phyloP scores from a whole-genome alignment of 2,113 vertebrate genomes.

The Aegithalos caudatus region DNA sequence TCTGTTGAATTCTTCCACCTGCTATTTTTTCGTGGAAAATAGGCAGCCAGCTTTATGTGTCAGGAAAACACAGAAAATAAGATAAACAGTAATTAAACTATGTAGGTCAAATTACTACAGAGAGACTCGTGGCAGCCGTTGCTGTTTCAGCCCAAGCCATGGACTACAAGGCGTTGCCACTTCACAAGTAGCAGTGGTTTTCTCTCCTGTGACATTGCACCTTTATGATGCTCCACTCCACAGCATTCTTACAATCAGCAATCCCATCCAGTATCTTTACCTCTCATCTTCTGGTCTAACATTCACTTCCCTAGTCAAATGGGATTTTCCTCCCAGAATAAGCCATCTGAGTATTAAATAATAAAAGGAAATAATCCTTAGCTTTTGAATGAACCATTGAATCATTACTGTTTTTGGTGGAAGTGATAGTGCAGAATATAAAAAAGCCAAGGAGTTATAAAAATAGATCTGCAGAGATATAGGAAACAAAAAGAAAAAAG shows the following conservation, averaged over 20 bases:
- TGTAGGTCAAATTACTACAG: neutral
- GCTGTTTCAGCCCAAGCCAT: neutral
- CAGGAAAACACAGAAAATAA: neutral
- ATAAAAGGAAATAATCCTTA: neutral
- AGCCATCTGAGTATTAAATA: neutral
- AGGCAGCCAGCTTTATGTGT: neutral
- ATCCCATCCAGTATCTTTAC: neutral
- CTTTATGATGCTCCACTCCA: neutral
- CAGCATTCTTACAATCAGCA: neutral
- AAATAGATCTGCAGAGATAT: neutral
- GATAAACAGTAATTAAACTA: neutral
- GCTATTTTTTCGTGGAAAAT: neutral
- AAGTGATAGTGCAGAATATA: neutral
- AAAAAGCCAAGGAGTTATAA: neutral
- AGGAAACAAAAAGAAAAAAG: neutral
- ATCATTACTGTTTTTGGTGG: neutral
- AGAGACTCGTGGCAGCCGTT: neutral
- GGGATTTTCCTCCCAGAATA: neutral
- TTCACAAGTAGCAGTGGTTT: neutral
- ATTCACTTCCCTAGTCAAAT: neutral
- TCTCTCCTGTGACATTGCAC: fast-evolving
- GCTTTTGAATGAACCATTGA: neutral
- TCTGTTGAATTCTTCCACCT: neutral
- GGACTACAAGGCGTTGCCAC: neutral
- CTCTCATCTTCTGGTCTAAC: neutral